Conservation (phyloP, 2,113 vertebrate species). For the Albula glossodonta region DNA sequence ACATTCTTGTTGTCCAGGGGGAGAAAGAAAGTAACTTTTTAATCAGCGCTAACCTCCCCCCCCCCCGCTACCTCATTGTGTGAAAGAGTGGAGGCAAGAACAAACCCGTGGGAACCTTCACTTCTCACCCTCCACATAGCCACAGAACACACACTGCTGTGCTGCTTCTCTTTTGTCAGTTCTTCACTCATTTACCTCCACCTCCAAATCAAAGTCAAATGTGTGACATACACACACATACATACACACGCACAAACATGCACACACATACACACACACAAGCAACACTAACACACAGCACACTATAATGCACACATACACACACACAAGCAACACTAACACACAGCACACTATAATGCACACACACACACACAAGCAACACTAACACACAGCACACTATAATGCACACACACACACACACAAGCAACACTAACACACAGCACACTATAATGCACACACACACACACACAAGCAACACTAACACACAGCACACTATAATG, state of each 20-base stretch:
- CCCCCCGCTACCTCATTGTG: neutral
- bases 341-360: neutral
- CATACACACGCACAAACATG: neutral
- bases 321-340: too few relatives aligned
- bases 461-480: too few relatives aligned
- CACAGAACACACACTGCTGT: conserved; percentile 38
- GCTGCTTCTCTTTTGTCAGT: neutral
- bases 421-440: too few relatives aligned
- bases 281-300: too few relatives aligned
- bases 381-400: neutral
- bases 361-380: neutral
- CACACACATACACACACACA: conserved; percentile 7
- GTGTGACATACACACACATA: neutral
- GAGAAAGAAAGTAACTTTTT: neutral
- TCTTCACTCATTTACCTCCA: neutral
- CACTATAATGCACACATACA: too few relatives aligned
- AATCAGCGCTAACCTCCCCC: neutral
- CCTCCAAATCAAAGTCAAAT: neutral
- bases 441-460: neutral
- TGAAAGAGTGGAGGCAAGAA: conserved; percentile 25
- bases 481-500: too few relatives aligned
- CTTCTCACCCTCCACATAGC: conserved; percentile 22
- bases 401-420: conserved; percentile 1
- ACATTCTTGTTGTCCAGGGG: conserved; percentile 16
- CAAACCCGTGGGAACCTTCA: conserved; percentile 58